Conservation (phyloP, 35 echinoderm and acorn worm species). For the Strongylocentrotus purpuratus region DNA sequence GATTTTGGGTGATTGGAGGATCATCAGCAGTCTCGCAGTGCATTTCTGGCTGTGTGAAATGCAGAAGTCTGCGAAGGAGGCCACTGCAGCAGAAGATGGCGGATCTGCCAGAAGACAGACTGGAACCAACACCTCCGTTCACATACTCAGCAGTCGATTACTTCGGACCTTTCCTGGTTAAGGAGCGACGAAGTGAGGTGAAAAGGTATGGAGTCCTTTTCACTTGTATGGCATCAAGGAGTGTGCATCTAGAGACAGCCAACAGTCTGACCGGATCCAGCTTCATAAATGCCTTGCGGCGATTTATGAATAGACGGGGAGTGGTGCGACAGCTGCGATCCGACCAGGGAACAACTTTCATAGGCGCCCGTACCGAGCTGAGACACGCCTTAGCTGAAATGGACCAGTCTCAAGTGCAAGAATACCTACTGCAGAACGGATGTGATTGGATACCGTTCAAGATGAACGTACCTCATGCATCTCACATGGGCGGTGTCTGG, state of each 20-base stretch:
- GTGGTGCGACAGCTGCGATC: conserved; percentile 64
- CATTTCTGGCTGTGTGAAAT: conserved; percentile 62
- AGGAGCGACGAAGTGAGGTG: conserved; percentile 60
- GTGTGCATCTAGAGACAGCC: conserved; percentile 76
- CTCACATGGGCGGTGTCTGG: conserved; percentile 68
- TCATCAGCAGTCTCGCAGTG: conserved; percentile 61
- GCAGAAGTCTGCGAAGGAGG: conserved; percentile 36
- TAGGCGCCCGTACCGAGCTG: conserved; percentile 66
- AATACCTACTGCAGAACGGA: conserved; percentile 41
- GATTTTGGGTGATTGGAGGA: conserved; percentile 77
- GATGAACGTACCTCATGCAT: conserved; percentile 57
- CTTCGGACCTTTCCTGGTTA: conserved; percentile 71
- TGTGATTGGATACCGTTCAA: conserved; percentile 68
- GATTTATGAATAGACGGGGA: conserved; percentile 73
- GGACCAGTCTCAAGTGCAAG: conserved; percentile 43
- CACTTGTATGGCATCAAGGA: conserved; percentile 72
- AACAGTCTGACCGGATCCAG: conserved; percentile 40
- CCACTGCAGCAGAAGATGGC: conserved; percentile 70
- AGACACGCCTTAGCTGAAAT: conserved; percentile 65
- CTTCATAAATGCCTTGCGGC: conserved; percentile 71
- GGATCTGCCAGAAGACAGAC: conserved; percentile 59
- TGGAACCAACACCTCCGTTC: conserved; percentile 59
- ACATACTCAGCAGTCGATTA: conserved; percentile 78
- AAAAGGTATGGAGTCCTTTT: conserved; percentile 79
- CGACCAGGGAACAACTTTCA: conserved; percentile 70